Conservation (phyloP, 2,888 invertebrate genomes). For the Taphrorychus bicolor region DNA sequence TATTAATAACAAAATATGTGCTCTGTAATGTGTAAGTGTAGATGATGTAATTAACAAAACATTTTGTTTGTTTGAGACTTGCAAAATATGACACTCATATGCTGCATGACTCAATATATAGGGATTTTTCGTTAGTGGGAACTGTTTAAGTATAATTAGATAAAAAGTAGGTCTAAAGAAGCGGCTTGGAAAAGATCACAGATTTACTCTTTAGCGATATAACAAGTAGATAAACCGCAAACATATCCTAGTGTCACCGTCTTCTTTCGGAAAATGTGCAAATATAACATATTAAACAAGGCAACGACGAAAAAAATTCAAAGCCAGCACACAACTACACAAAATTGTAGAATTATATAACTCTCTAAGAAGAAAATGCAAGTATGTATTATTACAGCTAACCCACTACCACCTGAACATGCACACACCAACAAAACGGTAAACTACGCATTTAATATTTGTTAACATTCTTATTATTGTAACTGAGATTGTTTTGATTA, state of each 20-base stretch:
- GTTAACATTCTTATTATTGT: background rate
- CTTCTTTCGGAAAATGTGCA: conserved; percentile 1
- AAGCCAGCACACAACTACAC: background rate
- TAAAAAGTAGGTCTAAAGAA: conserved; percentile 48
- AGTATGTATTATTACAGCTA: background rate
- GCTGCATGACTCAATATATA: too few species aligned
- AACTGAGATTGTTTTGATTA: background rate
- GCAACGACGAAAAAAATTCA: background rate
- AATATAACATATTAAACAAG: background rate
- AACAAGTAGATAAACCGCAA: too few species aligned
- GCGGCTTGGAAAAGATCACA: conserved; percentile 56
- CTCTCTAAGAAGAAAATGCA: background rate
- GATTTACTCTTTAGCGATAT: conserved; percentile 45
- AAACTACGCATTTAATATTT: background rate
- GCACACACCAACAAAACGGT: background rate
- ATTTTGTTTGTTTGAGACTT: too few species aligned
- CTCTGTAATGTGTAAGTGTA: too few species aligned
- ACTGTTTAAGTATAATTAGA: conserved; percentile 41
- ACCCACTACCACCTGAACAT: background rate
- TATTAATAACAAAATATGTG: too few species aligned
- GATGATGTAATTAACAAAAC: too few species aligned
- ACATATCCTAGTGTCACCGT: conserved; percentile 17
- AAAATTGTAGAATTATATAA: background rate
- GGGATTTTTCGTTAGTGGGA: conserved; percentile 50
- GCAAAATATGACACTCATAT: background rate